Evolutionary conservation across 2,113 vertebrate genomes (phyloP).

Genomic region (Indicator maculatus): DNA sequence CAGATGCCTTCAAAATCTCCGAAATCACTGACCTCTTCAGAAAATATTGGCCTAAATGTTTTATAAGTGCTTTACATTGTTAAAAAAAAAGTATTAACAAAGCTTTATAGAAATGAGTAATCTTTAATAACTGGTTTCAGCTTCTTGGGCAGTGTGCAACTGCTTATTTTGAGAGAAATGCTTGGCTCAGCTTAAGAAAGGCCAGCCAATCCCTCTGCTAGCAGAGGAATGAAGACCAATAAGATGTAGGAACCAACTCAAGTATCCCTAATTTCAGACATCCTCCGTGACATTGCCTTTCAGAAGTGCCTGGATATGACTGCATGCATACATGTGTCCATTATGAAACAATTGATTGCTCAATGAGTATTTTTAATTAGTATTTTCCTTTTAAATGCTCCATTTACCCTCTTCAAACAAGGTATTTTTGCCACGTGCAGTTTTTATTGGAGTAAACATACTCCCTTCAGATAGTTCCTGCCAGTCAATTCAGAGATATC

Average conservation of each 20-base stretch:
- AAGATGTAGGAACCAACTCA: constrained; percentile 20
- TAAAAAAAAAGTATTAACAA: constrained; percentile 29
- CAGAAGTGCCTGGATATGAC: constrained; percentile 25
- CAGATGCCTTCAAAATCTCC: constrained; percentile 14
- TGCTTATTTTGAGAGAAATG: constrained; percentile 54
- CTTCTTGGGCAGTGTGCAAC: neutral
- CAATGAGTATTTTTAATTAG: constrained; percentile 55
- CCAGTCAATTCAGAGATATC: neutral
- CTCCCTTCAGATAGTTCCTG: neutral
- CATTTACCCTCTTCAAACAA: neutral
- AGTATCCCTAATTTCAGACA: constrained; percentile 48
- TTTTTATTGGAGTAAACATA: constrained; percentile 27
- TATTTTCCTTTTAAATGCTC: constrained; percentile 50
- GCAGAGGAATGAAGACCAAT: constrained; percentile 44
- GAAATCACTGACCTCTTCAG: neutral
- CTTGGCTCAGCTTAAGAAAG: neutral
- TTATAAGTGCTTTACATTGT: constrained; percentile 12
- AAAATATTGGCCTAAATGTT: constrained; percentile 43
- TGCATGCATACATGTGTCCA: neutral
- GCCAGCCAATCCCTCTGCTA: constrained; percentile 29
- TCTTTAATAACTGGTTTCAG: constrained; percentile 46
- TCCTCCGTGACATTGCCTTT: neutral
- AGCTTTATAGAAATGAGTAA: constrained; percentile 66
- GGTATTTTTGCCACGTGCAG: constrained; percentile 20
- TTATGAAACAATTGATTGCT: constrained; percentile 53